Evolutionary conservation across 2,797 vertebrate genomes (phyloP).

Genomic region (Amphiprion clarkii): DNA sequence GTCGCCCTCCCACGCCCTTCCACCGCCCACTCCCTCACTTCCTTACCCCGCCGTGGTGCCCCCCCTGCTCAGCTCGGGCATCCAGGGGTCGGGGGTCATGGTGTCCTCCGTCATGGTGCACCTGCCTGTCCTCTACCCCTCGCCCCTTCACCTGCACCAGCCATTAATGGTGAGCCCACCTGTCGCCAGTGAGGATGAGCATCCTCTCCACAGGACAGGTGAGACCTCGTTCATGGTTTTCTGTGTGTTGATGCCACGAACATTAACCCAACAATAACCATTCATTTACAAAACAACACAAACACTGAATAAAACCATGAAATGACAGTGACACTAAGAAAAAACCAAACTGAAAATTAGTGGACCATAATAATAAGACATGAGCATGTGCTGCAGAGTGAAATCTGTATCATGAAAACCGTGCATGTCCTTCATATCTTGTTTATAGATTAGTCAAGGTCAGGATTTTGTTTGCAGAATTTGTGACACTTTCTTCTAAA

Average conservation of each 20-base stretch:
- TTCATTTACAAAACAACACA: too few species aligned
- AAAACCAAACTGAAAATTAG: too few species aligned
- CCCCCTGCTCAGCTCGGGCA: constrained; percentile 74
- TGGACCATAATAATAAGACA: too few species aligned
- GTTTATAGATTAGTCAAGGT: too few species aligned
- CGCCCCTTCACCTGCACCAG: constrained; percentile 90
- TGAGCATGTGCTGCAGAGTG: too few species aligned
- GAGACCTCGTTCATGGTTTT: constrained; percentile 2
- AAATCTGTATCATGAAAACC: too few species aligned
- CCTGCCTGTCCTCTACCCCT: constrained; percentile 91
- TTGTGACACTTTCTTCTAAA: not conserved
- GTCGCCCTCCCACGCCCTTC: constrained; percentile 85
- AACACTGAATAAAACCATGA: too few species aligned
- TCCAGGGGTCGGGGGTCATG: constrained; percentile 75
- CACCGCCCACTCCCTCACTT: constrained; percentile 80
- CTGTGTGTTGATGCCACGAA: too few species aligned
- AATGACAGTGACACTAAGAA: too few species aligned
- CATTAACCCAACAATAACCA: too few species aligned
- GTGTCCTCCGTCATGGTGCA: constrained; percentile 87
- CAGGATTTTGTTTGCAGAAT: not conserved
- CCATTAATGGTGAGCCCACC: constrained; percentile 88
- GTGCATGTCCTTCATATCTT: too few species aligned
- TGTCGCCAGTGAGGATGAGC: constrained; percentile 84
- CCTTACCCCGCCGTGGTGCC: constrained; percentile 88
- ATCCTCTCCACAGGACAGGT: constrained; percentile 68